Percentiles rank a stretch among this genome's conserved stretches.
Evolutionary conservation across 2,113 vertebrate genomes (phyloP).

Genomic region (Argyrosomus japonicus): DNA sequence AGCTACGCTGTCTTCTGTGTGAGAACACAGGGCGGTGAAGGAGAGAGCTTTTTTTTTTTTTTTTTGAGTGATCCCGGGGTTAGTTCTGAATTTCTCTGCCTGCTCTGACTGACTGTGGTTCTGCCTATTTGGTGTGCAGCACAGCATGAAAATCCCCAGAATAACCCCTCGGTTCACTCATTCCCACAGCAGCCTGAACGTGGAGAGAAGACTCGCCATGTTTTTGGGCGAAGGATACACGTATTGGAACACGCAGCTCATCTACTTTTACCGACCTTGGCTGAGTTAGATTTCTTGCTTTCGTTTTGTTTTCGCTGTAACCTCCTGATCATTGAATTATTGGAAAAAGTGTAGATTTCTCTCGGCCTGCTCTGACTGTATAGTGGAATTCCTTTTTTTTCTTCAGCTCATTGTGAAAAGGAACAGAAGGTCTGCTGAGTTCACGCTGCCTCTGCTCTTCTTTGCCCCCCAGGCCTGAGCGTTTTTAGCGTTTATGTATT

Average conservation of each 20-base stretch:
- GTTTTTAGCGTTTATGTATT: conserved; percentile 32
- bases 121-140: conserved; percentile 78
- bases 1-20: conserved; percentile 65
- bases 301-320: conserved; percentile 57
- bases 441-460: conserved; percentile 58
- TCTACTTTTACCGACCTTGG: conserved; percentile 65
- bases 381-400: conserved; percentile 17
- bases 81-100: conserved; percentile 65
- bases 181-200: conserved; percentile 68
- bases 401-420: conserved; percentile 9
- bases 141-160: conserved; percentile 71
- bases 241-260: conserved; percentile 44
- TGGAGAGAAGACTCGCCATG: conserved; percentile 37
- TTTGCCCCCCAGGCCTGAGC: conserved; percentile 42
- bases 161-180: conserved; percentile 60
- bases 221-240: conserved; percentile 55
- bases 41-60: conserved; percentile 49
- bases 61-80: conserved; percentile 70
- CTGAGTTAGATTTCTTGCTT: conserved; percentile 41
- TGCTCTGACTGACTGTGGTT: conserved; percentile 71
- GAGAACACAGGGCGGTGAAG: conserved; percentile 60
- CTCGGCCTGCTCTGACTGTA: conserved; percentile 11
- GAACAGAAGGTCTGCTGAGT: conserved; percentile 63
- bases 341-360: conserved; percentile 16
- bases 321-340: conserved; percentile 60